Base-by-base conservation (phyloP, 2,888 invertebrate genomes). In the Drosophila nigritarsus region DNA sequence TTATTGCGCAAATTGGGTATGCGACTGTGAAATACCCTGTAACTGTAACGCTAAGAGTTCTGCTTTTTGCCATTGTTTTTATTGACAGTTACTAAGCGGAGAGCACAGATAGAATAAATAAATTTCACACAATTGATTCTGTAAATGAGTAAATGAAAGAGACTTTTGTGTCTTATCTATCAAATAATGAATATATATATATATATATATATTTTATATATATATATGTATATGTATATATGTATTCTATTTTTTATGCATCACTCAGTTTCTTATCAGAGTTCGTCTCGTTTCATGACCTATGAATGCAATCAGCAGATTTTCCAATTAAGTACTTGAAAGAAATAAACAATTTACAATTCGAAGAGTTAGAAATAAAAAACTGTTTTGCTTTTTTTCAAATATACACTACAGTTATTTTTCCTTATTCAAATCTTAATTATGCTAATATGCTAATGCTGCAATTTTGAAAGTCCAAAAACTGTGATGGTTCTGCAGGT, bases 251-350 rank as follows among this genome's bases (percentile, higher is more conserved):
- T 13, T 65, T 36, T 24, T 24, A 20, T 36, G 60, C 60, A 69
- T 59, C 38, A 27, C 40, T 40, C 45, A 42, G n/a, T 36, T 60
- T 66, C 60, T 66, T 69, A 67, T 67, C 69, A 18, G 38, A 38
- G 59, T 27, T n/a, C 30, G 24, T n/a, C 24, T 18, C 24, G 24
- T 15, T n/a, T 29, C 30, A 18, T 60, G 61, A 67, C 50, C 53
- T 42, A 18, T 32, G 29, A 51, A 36, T 58, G 32, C 64, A 29
- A 64, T 54, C 54, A 64, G 13, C 15, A 15, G 27, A 29, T 13
- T 38, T n/a, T 15, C 36, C 18, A 54, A 2, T 38, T 0, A 13
- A 24, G 3, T 36, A n/a, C 27, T 50, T n/a, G 13, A 13, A 18
- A 30, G 50, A 20, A 51, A 7, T 20, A 6, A 18, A 27, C 7